Percentiles rank a stretch among this genome's conserved stretches.
These are phyloP conservation scores for Leptestheria dahalacensis DNA, from an alignment of 1,140 invertebrate species.

Conservation along the genomic window DNA sequence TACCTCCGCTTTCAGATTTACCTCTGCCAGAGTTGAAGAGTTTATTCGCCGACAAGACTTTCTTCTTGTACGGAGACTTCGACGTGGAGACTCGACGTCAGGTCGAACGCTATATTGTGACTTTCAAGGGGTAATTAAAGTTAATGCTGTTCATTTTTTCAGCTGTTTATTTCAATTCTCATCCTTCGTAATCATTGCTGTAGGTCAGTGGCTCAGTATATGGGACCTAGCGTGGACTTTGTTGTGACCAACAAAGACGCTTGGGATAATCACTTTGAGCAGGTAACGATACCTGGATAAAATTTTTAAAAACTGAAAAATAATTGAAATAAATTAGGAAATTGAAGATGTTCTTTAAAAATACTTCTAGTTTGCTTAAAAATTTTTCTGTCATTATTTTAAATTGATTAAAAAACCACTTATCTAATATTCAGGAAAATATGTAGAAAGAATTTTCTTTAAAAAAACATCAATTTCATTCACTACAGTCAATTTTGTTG, in stretches of 20 bases:
- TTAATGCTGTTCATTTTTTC: constrained; percentile 26
- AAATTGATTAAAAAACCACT: not conserved
- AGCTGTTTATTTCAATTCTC: not conserved
- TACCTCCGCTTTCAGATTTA: not conserved
- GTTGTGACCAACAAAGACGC: not conserved
- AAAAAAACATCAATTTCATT: not conserved
- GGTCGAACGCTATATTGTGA: constrained; percentile 12
- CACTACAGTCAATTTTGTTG: not conserved
- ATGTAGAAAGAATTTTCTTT: not conserved
- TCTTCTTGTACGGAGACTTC: constrained; percentile 12
- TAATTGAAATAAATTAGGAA: too few relatives aligned
- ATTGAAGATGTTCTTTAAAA: too few relatives aligned
- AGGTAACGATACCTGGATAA: too few relatives aligned
- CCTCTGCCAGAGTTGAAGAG: constrained; percentile 7
- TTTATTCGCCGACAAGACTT: constrained; percentile 13
- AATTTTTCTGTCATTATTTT: too few relatives aligned
- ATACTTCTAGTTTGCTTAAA: too few relatives aligned
- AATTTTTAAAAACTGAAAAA: too few relatives aligned
- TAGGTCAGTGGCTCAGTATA: not conserved
- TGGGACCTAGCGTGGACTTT: constrained; percentile 1
- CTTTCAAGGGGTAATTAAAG: constrained; percentile 26
- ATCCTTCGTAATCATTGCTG: not conserved
- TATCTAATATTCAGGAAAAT: not conserved
- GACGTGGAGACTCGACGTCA: constrained; percentile 7
- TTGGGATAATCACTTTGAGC: not conserved